Percentiles rank a stretch among this genome's conserved stretches.
These are phyloP conservation scores for Clinocottus analis DNA, from an alignment of 2,113 vertebrate genomes.

Conservation along the genomic window DNA sequence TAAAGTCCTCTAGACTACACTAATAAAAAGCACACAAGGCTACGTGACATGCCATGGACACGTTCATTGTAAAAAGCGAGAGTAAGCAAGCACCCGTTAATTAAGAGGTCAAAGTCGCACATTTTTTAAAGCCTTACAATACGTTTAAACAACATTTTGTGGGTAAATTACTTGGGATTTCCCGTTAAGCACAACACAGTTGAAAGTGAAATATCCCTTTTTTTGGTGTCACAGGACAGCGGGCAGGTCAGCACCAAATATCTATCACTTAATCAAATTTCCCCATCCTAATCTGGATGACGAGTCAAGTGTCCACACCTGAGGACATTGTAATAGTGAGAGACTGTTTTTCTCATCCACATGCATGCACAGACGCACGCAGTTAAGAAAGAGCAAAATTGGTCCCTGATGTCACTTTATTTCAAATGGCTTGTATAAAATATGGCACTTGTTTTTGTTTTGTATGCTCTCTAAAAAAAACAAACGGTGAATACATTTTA, in stretches of 20 bases:
- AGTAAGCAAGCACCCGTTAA: conserved; percentile 76
- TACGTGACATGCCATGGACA: conserved; percentile 84
- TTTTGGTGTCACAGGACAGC: conserved; percentile 31
- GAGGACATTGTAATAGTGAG: conserved; percentile 39
- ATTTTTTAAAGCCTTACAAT: conserved; percentile 69
- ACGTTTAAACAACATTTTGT: conserved; percentile 65
- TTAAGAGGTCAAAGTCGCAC: conserved; percentile 66
- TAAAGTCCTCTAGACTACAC: conserved; percentile 81
- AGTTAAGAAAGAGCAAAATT: not conserved
- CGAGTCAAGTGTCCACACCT: conserved; percentile 36
- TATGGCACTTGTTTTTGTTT: conserved; percentile 38
- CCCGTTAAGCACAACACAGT: conserved; percentile 51
- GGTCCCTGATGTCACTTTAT: conserved; percentile 45
- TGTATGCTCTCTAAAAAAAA: conserved; percentile 21
- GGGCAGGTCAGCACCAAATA: conserved; percentile 24
- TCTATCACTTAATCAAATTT: not conserved
- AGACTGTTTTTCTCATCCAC: conserved; percentile 6
- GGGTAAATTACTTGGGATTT: conserved; percentile 51
- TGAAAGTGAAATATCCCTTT: conserved; percentile 41
- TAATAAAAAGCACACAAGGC: conserved; percentile 80
- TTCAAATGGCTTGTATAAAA: conserved; percentile 37
- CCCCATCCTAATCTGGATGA: not conserved
- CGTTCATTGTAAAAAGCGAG: conserved; percentile 72
- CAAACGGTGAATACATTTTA: not conserved
- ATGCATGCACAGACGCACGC: conserved; percentile 15